Base-by-base conservation (phyloP, 2,888 invertebrate species). In the Agriopis aurantiaria region DNA sequence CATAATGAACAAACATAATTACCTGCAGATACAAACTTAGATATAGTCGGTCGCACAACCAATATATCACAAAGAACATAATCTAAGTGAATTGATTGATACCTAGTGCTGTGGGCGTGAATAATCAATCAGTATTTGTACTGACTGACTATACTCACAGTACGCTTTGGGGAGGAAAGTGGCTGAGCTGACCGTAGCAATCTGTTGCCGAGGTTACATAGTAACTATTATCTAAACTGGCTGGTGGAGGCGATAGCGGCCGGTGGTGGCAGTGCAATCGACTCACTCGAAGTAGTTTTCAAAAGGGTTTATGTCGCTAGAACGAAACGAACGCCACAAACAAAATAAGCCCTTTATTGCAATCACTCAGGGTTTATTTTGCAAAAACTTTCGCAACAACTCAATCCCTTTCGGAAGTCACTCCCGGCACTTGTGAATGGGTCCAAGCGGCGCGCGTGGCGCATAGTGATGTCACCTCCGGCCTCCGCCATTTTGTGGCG, bases 401-500 rank as follows among this genome's bases (percentile, higher is more conserved):
- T 0, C 6, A 4, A 12, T 33, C 33, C 58, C 46, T 58, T 45
- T 17, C 11, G 46, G 45, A 58, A 46, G 23, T 23, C 23, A 23
- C 17, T 46, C 33, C 33, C 58, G 17, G 72, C 73, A 85, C 79
- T 89, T 88, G 88, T 91, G 91, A 91, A 91, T 91, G 90, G 88
- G 83, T 82, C 46, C 45, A 58, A 46, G 33, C 46, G 23, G 23
- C 33, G 45, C 45, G 33, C 43, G 46, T 46, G 58, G 12, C 8
- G 58, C 33, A 77, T 85, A 81, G 33, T 91, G 90, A 90, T 88
- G 89, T 91, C 91, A 90, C 87, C 85, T 86, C 85, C 83, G 85
- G 78, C 66, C 73, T 79, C 83, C 86, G 85, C 85, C 85, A 85
- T 88, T 87, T 87, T 87, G 86, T 82, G 78, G 72, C 79, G 71